phyloP scores from a whole-genome alignment of 1,140 invertebrate species.

The Achatina immaculata region DNA sequence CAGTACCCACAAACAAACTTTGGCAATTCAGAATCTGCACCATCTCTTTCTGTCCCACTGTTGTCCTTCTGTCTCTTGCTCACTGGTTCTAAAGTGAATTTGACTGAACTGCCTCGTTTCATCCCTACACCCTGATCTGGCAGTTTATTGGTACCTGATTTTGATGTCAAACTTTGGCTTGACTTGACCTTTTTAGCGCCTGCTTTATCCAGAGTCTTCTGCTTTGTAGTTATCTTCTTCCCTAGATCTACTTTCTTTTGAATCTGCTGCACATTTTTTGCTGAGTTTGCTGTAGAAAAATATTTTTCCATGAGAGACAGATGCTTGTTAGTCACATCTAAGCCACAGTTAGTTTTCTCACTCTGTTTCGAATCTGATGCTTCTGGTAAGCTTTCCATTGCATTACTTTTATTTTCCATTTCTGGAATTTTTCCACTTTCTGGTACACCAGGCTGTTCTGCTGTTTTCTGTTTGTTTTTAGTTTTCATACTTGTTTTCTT shows the following conservation, averaged over 20 bases:
- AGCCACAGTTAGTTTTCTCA: too few relatives aligned
- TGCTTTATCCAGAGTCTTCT: too few relatives aligned
- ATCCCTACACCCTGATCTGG: not conserved
- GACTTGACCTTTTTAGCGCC: too few relatives aligned
- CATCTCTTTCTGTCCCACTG: not conserved
- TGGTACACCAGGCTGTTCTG: not conserved
- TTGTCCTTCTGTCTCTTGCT: not conserved
- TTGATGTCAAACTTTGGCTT: not conserved
- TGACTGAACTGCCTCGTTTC: not conserved
- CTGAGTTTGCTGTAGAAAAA: slow-evolving; percentile 23
- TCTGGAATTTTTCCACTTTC: too few relatives aligned
- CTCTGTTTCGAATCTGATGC: not conserved
- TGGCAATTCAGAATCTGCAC: not conserved
- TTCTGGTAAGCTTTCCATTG: not conserved
- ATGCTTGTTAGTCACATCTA: not conserved
- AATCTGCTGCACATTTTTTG: not conserved
- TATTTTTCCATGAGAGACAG: slow-evolving; percentile 31
- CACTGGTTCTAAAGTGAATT: not conserved
- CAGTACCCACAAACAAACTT: slow-evolving; percentile 33
- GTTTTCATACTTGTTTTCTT: slow-evolving; percentile 13
- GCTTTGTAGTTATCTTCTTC: not conserved
- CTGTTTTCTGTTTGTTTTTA: not conserved
- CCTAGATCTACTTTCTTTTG: not conserved
- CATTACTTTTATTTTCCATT: not conserved
- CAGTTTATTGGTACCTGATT: not conserved